Base-by-base conservation (phyloP, 2,888 invertebrate species). In the Mactromeris polynyma region DNA sequence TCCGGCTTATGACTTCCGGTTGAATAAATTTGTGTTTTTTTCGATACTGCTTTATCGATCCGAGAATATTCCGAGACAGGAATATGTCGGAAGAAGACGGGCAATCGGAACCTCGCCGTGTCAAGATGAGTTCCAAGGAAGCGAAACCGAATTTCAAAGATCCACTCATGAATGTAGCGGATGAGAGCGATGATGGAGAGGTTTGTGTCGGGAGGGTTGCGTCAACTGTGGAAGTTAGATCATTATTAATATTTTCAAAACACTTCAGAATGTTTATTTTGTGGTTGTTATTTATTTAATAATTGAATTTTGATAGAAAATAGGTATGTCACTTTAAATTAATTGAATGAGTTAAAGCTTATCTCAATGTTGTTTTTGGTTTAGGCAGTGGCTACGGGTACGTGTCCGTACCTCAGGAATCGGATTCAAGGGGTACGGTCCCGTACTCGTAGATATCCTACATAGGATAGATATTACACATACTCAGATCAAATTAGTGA, bases 181-280 rank as follows among this genome's bases (percentile, higher is more conserved):
- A 91, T 79, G 95, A 95, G 42, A 96, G 94, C 87, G 95, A 95
- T 81, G 95, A 95, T 81, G 95, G 94, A 94, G 93, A 64, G 58
- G 58, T 64, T 64, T 64, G 58, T 64, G 58, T 64, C 58, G 58
- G 58, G 58, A 64, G 58, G 58, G 58, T 64, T 26, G n/a, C 58
- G 58, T 64, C 58, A 64, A 64, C 58, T 26, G n/a, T 64, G 26
- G 58, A 64, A 64, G 58, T 64, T 64, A 64, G 26, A 64, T 26
- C 58, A 64, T 64, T n/a, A n/a, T 64, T 93, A 93, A 58, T 46
- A 81, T 40, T 21, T 6, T 81, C n/a, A 69, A 21, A 69, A 69
- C n/a, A 69, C 1, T 31, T 33, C n/a, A 19, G 19, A 26, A 11
- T 69, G 14, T 31, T n/a, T n/a, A n/a, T n/a, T 46, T 46, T 46